A percentile compares a stretch with the other conserved stretches of the same genome.
phyloP scores from a whole-genome alignment of 2,888 invertebrate genomes.

The Reticulitermes lucifugus region DNA sequence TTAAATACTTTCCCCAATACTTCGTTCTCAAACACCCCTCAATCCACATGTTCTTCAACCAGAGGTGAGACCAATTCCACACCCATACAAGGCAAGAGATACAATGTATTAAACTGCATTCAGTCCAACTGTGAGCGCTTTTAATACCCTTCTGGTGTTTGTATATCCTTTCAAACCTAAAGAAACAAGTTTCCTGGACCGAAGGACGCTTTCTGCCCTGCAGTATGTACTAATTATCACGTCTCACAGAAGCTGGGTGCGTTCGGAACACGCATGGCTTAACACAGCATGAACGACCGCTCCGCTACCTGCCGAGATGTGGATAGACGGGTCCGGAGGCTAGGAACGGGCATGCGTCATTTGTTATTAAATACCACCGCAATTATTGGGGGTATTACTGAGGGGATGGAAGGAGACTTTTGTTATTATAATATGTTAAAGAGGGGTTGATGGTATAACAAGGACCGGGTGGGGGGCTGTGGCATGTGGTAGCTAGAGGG shows the following conservation, averaged over 20 bases:
- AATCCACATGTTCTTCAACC: too few relatives aligned
- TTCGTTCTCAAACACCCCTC: too few relatives aligned
- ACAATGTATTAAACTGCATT: too few relatives aligned
- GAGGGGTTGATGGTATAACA: constrained; percentile 32
- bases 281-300: constrained; percentile 25
- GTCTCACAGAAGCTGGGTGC: constrained; percentile 17
- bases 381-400: constrained; percentile 16
- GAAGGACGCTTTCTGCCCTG: not conserved
- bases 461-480: not conserved
- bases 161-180: not conserved
- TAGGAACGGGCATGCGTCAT: constrained; percentile 2
- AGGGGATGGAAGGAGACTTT: not conserved
- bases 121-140: too few relatives aligned
- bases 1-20: too few relatives aligned
- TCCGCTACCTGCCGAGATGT: not conserved
- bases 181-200: not conserved
- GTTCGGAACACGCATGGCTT: not conserved
- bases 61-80: too few relatives aligned
- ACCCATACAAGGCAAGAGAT: too few relatives aligned
- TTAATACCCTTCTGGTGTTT: too few relatives aligned
- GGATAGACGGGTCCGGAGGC: not conserved
- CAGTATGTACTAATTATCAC: constrained; percentile 21
- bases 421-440: constrained; percentile 39
- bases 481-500: not conserved
- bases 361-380: constrained; percentile 41